Evolutionary conservation across 2,113 vertebrate species (phyloP), one percentile per base, ranked within the genome.

Genomic region (Ginglymostoma cirratum): DNA sequence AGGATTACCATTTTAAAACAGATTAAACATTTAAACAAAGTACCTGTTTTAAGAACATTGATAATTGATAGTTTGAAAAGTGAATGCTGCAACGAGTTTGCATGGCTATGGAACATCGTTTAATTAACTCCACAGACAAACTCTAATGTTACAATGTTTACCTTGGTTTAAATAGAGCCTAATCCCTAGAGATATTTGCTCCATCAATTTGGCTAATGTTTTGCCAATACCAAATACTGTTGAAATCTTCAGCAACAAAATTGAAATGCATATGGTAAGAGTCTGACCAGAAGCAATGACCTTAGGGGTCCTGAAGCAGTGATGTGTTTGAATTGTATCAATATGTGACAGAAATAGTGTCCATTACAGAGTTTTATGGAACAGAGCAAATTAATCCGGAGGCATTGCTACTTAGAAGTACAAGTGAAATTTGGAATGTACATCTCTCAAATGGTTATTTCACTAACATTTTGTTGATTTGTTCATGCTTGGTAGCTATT

Each of bases 231-330:
- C 70, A 76, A 76, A 27, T 72, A 95, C 67, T 95, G 42, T 72
- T 95, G 67, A 95, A 95, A 95, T 95, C n/a, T 48, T 70, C 94
- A 95, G 24, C 42, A 94, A 42, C 66, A 95, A 95, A 76, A 76
- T 95, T 95, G 45, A 95, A 95, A 95, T 76, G 94, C 67, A 72
- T 14, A 72, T 95, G 94, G 14, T 52, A 76, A 95, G 66, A 70
- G n/a, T 94, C 92, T 94, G 66, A 94, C 65, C 65, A 42, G 66
- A 95, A 95, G 42, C 67, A 72, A 66, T 92, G n/a, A 15, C 93
- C 67, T 7, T 15, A 42, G 67, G 65, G 93, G 38, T 95, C 38
- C 27, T 72, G 42, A 24, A 45, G 38, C 8, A 72, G 42, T 72
- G 23, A 48, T 72, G 93, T 24, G 38, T 95, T 72, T 72, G 67